These are phyloP conservation scores for Sycophila sp. DNA, from an alignment of 1,140 invertebrate genomes.

Conservation along the genomic window DNA sequence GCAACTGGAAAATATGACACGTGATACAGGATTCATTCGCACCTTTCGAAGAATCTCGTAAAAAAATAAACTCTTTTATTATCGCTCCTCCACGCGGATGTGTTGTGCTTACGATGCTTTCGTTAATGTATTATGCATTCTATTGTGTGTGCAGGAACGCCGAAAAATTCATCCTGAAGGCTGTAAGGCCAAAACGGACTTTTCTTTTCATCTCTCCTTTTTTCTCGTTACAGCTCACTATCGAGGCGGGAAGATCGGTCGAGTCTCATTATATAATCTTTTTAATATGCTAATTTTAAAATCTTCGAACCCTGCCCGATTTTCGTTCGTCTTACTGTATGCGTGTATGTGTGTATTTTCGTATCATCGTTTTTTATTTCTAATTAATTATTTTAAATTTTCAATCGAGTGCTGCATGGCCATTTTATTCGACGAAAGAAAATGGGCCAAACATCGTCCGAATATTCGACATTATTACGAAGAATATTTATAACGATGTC, in stretches of 20 bases:
- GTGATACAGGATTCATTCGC: too few relatives aligned
- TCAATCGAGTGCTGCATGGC: neutral
- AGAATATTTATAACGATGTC: conserved; percentile 21
- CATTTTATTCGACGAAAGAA: neutral
- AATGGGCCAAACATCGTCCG: conserved; percentile 3
- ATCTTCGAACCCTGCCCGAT: neutral
- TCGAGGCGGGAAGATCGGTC: conserved; percentile 12
- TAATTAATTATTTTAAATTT: neutral
- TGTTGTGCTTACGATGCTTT: neutral
- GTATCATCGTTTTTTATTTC: too few relatives aligned
- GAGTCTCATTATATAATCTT: neutral
- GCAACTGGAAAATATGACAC: too few relatives aligned
- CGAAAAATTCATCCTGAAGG: neutral
- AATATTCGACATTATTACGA: conserved; percentile 10
- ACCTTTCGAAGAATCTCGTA: too few relatives aligned
- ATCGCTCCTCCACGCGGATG: too few relatives aligned
- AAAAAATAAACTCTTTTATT: neutral
- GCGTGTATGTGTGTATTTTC: too few relatives aligned
- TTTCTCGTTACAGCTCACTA: too few relatives aligned
- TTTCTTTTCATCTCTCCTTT: neutral
- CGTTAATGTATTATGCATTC: neutral
- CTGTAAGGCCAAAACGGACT: neutral
- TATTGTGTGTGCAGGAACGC: neutral
- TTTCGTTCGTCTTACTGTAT: conserved; percentile 6
- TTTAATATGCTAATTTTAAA: neutral